Conservation (phyloP, 2,113 vertebrate genomes). For the Gasterosteus aculeatus region DNA sequence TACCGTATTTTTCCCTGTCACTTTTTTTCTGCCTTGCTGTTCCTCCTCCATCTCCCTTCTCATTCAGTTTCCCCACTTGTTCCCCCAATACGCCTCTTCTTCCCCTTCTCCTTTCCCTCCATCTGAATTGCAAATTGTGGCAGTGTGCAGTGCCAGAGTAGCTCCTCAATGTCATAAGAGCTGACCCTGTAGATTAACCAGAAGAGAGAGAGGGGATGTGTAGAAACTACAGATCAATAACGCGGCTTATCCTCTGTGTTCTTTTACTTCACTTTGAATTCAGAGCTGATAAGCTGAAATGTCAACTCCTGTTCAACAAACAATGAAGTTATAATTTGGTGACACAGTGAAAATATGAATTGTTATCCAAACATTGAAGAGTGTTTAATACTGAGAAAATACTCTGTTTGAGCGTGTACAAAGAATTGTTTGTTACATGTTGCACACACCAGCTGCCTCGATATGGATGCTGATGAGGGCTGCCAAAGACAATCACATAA, state of each 20-base stretch:
- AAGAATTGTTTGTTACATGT: slow-evolving; percentile 5
- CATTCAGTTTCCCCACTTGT: slow-evolving; percentile 23
- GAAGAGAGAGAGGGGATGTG: slow-evolving; percentile 65
- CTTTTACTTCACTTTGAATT: slow-evolving; percentile 73
- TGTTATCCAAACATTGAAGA: not conserved
- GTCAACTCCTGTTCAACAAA: slow-evolving; percentile 41
- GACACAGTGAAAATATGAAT: not conserved
- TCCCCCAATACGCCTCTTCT: slow-evolving; percentile 32
- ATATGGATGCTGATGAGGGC: not conserved
- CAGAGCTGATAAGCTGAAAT: slow-evolving; percentile 51
- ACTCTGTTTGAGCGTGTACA: not conserved
- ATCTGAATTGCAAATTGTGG: slow-evolving; percentile 81
- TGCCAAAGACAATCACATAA: not conserved
- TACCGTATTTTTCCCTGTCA: not conserved
- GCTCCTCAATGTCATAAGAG: slow-evolving; percentile 77
- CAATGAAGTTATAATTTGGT: slow-evolving; percentile 8
- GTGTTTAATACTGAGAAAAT: not conserved
- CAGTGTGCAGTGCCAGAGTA: slow-evolving; percentile 66
- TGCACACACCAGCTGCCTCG: slow-evolving; percentile 15
- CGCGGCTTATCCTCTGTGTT: slow-evolving; percentile 67
- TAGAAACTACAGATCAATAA: slow-evolving; percentile 75
- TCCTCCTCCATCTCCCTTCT: slow-evolving; percentile 13
- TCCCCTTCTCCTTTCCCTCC: slow-evolving; percentile 41
- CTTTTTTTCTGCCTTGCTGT: slow-evolving; percentile 14
- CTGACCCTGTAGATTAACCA: slow-evolving; percentile 76